These are phyloP conservation scores for Psettodes erumei DNA, from an alignment of 2,113 vertebrate genomes.

Conservation along the genomic window DNA sequence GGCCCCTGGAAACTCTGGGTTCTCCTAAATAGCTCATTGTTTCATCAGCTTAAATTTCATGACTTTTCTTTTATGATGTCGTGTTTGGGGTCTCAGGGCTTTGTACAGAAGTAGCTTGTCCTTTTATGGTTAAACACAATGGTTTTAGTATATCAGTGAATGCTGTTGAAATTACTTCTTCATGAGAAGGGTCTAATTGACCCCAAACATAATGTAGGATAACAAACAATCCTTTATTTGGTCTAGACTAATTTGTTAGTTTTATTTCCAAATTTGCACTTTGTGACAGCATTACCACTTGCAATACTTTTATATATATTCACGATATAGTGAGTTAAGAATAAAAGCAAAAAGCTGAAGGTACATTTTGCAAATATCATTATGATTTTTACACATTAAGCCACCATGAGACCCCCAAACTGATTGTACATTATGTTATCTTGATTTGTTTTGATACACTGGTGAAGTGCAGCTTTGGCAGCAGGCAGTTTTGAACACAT, in stretches of 20 bases:
- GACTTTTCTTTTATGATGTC: background rate
- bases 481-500: conserved; percentile 46
- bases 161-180: background rate
- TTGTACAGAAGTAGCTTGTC: background rate
- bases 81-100: background rate
- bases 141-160: background rate
- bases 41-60: background rate
- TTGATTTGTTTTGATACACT: background rate
- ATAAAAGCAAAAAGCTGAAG: background rate
- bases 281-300: too few relatives aligned
- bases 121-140: background rate
- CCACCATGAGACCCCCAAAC: too few relatives aligned
- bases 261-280: too few relatives aligned
- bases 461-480: background rate
- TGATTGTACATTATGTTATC: background rate
- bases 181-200: background rate
- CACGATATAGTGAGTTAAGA: background rate
- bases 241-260: too few relatives aligned
- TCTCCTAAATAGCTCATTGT: background rate
- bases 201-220: background rate
- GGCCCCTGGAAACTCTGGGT: background rate
- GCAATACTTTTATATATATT: background rate
- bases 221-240: background rate
- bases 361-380: background rate
- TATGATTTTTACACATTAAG: too few relatives aligned